phyloP scores from a whole-genome alignment of 2,888 invertebrate species.

The Orchesellides sinensis region DNA sequence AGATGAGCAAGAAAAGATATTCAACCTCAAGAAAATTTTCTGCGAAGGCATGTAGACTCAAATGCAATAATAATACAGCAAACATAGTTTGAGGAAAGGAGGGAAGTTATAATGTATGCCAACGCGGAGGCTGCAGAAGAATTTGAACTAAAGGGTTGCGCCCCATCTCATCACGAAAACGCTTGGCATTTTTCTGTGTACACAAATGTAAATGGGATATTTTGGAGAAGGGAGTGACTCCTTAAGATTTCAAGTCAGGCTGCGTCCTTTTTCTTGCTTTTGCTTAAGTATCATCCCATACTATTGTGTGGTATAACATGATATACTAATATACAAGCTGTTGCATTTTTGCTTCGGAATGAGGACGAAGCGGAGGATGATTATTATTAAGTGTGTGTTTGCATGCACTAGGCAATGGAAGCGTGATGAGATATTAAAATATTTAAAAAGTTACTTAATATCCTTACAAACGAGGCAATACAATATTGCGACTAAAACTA shows the following conservation, averaged over 20 bases:
- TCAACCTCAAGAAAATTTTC: background rate
- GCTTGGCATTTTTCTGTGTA: background rate
- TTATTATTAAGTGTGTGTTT: slow-evolving; percentile 17
- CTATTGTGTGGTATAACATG: background rate
- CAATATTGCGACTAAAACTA: background rate
- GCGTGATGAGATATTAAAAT: slow-evolving; percentile 34
- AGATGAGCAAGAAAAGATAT: background rate
- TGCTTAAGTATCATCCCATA: background rate
- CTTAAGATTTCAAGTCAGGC: slow-evolving; percentile 34
- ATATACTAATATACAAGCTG: background rate
- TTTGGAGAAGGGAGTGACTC: slow-evolving; percentile 22
- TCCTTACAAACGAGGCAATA: slow-evolving; percentile 3
- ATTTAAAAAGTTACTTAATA: slow-evolving; percentile 22
- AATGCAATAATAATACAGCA: too few species aligned
- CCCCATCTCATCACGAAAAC: slow-evolving; percentile 9
- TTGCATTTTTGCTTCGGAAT: background rate
- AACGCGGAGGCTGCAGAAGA: background rate
- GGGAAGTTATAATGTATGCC: too few species aligned
- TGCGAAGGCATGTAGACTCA: too few species aligned
- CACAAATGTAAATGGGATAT: slow-evolving; percentile 14
- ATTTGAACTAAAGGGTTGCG: slow-evolving; percentile 6
- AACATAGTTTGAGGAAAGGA: too few species aligned
- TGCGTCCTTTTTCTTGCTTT: background rate
- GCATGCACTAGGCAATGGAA: slow-evolving; percentile 20
- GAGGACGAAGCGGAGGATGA: slow-evolving; percentile 3